These are phyloP conservation scores for Catocala sponsa DNA, from an alignment of 2,888 invertebrate genomes.

Conservation along the genomic window DNA sequence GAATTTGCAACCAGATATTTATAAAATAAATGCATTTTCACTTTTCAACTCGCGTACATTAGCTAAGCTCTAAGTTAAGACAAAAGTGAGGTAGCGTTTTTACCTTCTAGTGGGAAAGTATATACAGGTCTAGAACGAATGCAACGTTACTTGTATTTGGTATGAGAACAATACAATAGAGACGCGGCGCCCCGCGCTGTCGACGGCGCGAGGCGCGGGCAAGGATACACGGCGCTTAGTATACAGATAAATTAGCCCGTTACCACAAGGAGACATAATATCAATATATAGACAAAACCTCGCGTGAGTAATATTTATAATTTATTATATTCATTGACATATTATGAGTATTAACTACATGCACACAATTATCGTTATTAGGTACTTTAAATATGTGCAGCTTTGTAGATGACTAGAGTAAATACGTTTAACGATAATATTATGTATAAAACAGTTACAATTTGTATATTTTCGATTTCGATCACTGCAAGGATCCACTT, in stretches of 20 bases:
- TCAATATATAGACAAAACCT: slow-evolving; percentile 72
- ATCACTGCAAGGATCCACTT: slow-evolving; percentile 88
- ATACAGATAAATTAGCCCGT: slow-evolving; percentile 62
- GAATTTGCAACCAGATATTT: slow-evolving; percentile 38
- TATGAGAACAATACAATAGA: slow-evolving; percentile 65
- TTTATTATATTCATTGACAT: slow-evolving; percentile 71
- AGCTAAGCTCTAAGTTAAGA: slow-evolving; percentile 85
- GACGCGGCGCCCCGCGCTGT: slow-evolving; percentile 51
- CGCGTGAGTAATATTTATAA: slow-evolving; percentile 70
- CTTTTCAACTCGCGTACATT: slow-evolving; percentile 55
- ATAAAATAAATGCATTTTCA: slow-evolving; percentile 51
- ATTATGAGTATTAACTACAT: slow-evolving; percentile 82
- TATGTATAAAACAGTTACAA: slow-evolving; percentile 83
- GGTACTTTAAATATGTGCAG: slow-evolving; percentile 81
- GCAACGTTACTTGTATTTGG: slow-evolving; percentile 74
- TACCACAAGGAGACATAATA: slow-evolving; percentile 59
- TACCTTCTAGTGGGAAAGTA: slow-evolving; percentile 85
- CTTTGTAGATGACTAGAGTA: slow-evolving; percentile 87
- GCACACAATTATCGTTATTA: slow-evolving; percentile 75
- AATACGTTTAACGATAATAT: slow-evolving; percentile 78
- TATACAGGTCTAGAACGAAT: slow-evolving; percentile 82
- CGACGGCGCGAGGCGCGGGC: slow-evolving; percentile 42
- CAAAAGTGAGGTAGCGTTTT: slow-evolving; percentile 87
- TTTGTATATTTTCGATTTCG: slow-evolving; percentile 78
- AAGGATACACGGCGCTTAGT: slow-evolving; percentile 47